Conservation (phyloP, 2,113 vertebrate genomes). For the Trematocara variabile region DNA sequence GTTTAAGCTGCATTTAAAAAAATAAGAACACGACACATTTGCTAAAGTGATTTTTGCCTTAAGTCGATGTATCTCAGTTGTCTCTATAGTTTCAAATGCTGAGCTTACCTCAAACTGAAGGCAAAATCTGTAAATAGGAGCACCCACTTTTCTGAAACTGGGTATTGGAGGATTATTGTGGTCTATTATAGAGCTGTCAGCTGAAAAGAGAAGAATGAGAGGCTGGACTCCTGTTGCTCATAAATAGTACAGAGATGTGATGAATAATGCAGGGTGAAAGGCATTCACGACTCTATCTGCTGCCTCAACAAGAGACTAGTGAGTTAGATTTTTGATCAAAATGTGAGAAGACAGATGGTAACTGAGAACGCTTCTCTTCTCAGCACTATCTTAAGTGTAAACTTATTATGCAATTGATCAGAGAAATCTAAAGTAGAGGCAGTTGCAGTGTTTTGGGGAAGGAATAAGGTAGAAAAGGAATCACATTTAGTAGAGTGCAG, state of each 20-base stretch:
- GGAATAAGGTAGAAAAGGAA: background rate
- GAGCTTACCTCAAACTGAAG: background rate
- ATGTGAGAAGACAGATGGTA: background rate
- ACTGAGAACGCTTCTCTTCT: background rate
- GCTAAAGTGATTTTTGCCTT: background rate
- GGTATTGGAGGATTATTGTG: slow-evolving; percentile 31
- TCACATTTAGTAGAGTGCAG: rapidly evolving
- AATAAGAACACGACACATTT: background rate
- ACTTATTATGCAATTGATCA: background rate
- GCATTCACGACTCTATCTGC: background rate
- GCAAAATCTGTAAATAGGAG: background rate
- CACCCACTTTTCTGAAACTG: background rate
- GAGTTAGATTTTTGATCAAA: background rate
- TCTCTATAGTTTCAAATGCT: background rate
- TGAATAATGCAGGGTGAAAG: slow-evolving; percentile 59
- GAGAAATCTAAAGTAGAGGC: background rate
- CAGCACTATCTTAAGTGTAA: background rate
- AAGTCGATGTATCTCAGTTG: background rate
- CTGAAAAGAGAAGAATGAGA: slow-evolving; percentile 58
- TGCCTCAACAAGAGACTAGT: background rate
- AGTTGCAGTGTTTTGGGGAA: background rate
- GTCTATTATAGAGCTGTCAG: slow-evolving; percentile 62
- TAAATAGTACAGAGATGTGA: slow-evolving; percentile 80
- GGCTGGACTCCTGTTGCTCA: slow-evolving; percentile 74
- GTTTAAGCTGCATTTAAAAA: background rate